These are phyloP conservation scores for Nymphalis c-album DNA, from an alignment of 2,888 invertebrate genomes.

Conservation along the genomic window DNA sequence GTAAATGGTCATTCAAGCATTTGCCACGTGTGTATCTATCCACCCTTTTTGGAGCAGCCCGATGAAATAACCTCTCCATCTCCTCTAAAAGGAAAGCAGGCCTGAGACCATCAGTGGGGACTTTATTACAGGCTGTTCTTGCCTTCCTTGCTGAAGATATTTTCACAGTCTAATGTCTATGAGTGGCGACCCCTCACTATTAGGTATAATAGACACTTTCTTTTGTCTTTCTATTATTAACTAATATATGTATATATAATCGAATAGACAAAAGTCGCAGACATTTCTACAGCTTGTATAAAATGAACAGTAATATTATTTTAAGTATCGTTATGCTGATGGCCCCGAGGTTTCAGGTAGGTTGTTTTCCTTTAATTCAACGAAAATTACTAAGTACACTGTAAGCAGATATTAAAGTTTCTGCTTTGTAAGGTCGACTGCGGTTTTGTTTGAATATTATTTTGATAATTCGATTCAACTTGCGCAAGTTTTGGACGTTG, in stretches of 20 bases:
- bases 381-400: slow-evolving; percentile 40
- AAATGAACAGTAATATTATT: slow-evolving; percentile 48
- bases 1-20: too few species aligned
- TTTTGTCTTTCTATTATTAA: slow-evolving; percentile 38
- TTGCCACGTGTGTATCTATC: too few species aligned
- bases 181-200: too few species aligned
- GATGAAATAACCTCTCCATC: too few species aligned
- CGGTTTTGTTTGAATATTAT: slow-evolving; percentile 36
- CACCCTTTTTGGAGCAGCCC: too few species aligned
- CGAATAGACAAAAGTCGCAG: too few species aligned
- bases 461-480: slow-evolving; percentile 35
- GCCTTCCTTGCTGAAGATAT: too few species aligned
- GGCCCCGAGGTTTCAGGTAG: slow-evolving; percentile 38
- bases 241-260: neutral
- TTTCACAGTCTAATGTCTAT: too few species aligned
- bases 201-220: too few species aligned
- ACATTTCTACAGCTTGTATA: slow-evolving; percentile 45
- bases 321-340: slow-evolving; percentile 33
- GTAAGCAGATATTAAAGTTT: slow-evolving; percentile 34
- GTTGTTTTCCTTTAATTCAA: slow-evolving; percentile 48
- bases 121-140: too few species aligned
- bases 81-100: too few species aligned
- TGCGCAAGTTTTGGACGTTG: slow-evolving; percentile 39
- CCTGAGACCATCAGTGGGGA: too few species aligned
- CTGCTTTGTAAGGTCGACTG: slow-evolving; percentile 35